Conservation (phyloP, 1,140 invertebrate genomes). For the Apocrypta bakeri region DNA sequence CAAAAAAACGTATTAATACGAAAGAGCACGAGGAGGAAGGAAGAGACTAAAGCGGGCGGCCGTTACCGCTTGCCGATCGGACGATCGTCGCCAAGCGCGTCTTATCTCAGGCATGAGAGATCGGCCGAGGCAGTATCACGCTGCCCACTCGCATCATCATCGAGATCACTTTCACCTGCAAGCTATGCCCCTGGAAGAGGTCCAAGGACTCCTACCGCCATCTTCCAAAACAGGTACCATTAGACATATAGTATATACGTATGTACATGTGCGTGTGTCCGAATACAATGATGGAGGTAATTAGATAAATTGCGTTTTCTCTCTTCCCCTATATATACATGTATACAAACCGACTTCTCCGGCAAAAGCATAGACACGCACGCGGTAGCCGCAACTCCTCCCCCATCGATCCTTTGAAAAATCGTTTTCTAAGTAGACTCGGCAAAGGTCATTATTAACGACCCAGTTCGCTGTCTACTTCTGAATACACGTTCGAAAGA, state of each 20-base stretch:
- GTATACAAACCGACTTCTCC: too few relatives aligned
- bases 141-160: constrained; percentile 51
- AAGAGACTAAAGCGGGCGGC: constrained; percentile 5
- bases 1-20: background rate
- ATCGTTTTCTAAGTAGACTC: constrained; percentile 36
- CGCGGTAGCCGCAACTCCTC: background rate
- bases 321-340: too few relatives aligned
- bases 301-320: too few relatives aligned
- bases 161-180: constrained; percentile 64
- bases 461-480: background rate
- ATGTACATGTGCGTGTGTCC: background rate
- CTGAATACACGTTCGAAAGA: background rate
- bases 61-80: background rate
- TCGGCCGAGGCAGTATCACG: constrained; percentile 56
- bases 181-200: constrained; percentile 68
- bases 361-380: too few relatives aligned
- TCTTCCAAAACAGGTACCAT: constrained; percentile 67
- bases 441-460: constrained; percentile 44
- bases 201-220: constrained; percentile 67
- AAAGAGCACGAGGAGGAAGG: background rate
- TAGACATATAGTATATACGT: too few relatives aligned
- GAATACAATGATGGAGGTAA: too few relatives aligned
- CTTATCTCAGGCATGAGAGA: constrained; percentile 63
- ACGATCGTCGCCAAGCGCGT: constrained; percentile 7
- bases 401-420: background rate